A percentile compares a stretch with the other conserved stretches of the same genome.
Evolutionary conservation across 2,888 invertebrate genomes (phyloP).

Genomic region (Hipparchia semele): DNA sequence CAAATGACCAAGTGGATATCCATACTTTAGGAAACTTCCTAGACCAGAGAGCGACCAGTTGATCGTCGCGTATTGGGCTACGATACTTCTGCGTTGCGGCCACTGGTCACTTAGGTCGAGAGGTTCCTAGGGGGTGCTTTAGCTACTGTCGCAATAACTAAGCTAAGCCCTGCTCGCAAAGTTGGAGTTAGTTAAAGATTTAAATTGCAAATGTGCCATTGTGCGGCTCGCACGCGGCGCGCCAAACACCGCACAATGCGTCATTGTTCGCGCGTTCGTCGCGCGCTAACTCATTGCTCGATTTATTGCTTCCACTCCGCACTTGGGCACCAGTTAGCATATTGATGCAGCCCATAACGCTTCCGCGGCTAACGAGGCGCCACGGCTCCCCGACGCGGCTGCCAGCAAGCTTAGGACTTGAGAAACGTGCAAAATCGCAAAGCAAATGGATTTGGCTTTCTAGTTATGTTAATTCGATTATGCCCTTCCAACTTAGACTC

Average conservation of each 20-base stretch:
- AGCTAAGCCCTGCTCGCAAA: neutral
- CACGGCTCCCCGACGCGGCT: neutral
- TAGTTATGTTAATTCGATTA: too few relatives aligned
- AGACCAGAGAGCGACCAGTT: too few relatives aligned
- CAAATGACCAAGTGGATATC: too few relatives aligned
- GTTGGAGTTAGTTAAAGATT: slow-evolving; percentile 12
- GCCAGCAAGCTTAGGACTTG: neutral
- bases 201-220: slow-evolving; percentile 32
- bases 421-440: neutral
- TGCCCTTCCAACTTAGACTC: too few relatives aligned
- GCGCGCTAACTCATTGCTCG: slow-evolving; percentile 23
- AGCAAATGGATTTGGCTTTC: too few relatives aligned
- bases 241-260: slow-evolving; percentile 33
- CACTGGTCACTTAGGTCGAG: too few relatives aligned
- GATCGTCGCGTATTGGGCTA: too few relatives aligned
- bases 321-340: slow-evolving; percentile 9
- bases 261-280: slow-evolving; percentile 32
- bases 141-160: neutral
- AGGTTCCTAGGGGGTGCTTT: neutral
- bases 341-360: slow-evolving; percentile 3
- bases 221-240: neutral
- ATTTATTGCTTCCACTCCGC: slow-evolving; percentile 26
- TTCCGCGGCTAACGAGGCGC: neutral
- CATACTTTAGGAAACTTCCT: too few relatives aligned
- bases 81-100: too few relatives aligned